These are phyloP conservation scores for Acrocephalus arundinaceus DNA, from an alignment of 2,113 vertebrate species.

Conservation along the genomic window DNA sequence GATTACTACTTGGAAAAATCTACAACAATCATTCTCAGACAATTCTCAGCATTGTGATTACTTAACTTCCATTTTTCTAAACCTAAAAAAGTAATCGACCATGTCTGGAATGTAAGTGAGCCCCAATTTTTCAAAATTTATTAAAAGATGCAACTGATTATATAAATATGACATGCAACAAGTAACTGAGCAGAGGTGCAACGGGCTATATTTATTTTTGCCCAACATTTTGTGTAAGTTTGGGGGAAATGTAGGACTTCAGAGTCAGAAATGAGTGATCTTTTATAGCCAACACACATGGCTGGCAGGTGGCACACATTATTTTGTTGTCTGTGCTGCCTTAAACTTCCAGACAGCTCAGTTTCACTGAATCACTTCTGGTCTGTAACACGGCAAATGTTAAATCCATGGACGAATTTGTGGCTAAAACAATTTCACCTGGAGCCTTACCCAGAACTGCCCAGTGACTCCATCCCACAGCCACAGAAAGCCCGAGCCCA, in stretches of 20 bases:
- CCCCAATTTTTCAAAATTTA: not conserved
- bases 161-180: not conserved
- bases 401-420: not conserved
- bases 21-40: not conserved
- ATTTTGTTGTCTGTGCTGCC: not conserved
- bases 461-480: not conserved
- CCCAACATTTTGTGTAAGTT: not conserved
- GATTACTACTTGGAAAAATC: constrained; percentile 28
- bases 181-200: not conserved
- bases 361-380: not conserved
- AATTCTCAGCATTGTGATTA: not conserved
- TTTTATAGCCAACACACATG: not conserved
- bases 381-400: not conserved
- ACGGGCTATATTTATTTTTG: not conserved
- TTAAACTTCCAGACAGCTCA: not conserved
- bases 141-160: not conserved
- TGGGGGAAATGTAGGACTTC: not conserved
- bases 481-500: fast-evolving
- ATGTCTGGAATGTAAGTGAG: not conserved
- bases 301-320: not conserved
- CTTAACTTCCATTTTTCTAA: not conserved
- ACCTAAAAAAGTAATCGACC: not conserved
- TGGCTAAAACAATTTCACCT: not conserved
- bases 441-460: not conserved
- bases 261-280: not conserved